phyloP scores from a whole-genome alignment of 2,888 invertebrate genomes.

The Leucophenga maculata region DNA sequence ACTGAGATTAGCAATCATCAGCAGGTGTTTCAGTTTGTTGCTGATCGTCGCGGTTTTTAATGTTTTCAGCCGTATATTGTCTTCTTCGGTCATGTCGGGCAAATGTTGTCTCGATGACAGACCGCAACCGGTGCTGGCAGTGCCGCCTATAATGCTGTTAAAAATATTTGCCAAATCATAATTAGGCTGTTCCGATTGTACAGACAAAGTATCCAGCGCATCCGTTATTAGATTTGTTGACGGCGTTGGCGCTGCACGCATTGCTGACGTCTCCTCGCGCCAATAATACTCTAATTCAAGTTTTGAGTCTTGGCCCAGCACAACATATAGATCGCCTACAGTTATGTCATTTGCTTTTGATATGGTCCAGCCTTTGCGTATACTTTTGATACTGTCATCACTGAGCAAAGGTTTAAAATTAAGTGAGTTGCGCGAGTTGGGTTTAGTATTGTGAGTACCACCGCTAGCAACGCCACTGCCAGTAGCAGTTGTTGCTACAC shows the following conservation, averaged over 20 bases:
- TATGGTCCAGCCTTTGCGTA: constrained; percentile 82
- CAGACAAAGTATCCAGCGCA: neutral
- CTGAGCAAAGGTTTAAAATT: constrained; percentile 69
- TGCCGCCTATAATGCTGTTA: neutral
- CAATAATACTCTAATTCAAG: constrained; percentile 86
- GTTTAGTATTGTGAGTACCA: constrained; percentile 27
- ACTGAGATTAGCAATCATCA: constrained; percentile 70
- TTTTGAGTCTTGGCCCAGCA: constrained; percentile 82
- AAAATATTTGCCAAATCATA: too few relatives aligned
- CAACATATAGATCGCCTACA: constrained; percentile 91
- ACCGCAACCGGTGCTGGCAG: constrained; percentile 40
- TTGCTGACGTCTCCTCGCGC: constrained; percentile 74
- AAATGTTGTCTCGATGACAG: constrained; percentile 34
- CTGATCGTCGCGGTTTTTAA: constrained; percentile 59
- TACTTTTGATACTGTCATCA: constrained; percentile 69
- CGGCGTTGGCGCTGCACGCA: constrained; percentile 17
- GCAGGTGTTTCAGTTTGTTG: constrained; percentile 70
- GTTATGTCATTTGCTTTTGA: constrained; percentile 85
- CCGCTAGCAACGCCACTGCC: constrained; percentile 30
- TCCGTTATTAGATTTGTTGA: neutral
- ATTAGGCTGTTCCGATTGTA: neutral
- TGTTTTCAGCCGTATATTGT: constrained; percentile 60
- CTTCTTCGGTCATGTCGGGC: constrained; percentile 62
- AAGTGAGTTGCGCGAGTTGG: constrained; percentile 48
- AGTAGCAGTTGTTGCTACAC: constrained; percentile 16